These are phyloP conservation scores for Camponotus fellah DNA, from an alignment of 2,888 invertebrate species.

Conservation along the genomic window DNA sequence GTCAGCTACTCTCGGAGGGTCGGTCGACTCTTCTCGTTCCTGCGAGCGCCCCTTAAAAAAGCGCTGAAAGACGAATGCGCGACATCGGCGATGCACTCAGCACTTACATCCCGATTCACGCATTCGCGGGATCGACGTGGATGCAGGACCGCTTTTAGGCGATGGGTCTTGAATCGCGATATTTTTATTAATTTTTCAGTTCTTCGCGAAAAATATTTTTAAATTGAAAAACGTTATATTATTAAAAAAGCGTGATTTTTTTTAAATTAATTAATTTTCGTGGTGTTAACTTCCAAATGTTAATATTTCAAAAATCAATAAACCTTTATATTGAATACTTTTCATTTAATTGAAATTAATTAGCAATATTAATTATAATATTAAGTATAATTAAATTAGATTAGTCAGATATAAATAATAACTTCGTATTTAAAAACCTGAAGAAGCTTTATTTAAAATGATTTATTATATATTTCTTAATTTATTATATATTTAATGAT, in stretches of 20 bases:
- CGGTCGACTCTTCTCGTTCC: constrained; percentile 36
- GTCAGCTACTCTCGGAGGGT: constrained; percentile 45
- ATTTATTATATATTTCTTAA: background rate
- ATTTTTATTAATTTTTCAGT: background rate
- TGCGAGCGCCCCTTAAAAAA: constrained; percentile 53
- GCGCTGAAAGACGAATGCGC: constrained; percentile 82
- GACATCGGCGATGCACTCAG: constrained; percentile 83
- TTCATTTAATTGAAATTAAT: background rate
- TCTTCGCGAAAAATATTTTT: background rate
- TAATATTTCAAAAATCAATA: background rate
- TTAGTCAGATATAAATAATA: constrained; percentile 7
- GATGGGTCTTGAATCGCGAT: background rate
- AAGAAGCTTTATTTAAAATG: background rate
- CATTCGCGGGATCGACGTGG: constrained; percentile 69
- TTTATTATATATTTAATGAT: no score
- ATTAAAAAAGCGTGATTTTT: background rate
- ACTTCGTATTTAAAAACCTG: background rate
- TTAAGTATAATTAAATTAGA: background rate
- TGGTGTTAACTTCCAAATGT: background rate
- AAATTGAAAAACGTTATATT: constrained; percentile 2
- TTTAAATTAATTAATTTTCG: background rate
- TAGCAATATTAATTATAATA: background rate
- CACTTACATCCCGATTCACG: constrained; percentile 76
- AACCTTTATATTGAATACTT: background rate
- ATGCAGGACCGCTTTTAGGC: background rate